Evolutionary conservation across 2,888 invertebrate genomes (phyloP), one percentile per base, ranked within the genome.

Genomic region (Lithophane ornitopus): DNA sequence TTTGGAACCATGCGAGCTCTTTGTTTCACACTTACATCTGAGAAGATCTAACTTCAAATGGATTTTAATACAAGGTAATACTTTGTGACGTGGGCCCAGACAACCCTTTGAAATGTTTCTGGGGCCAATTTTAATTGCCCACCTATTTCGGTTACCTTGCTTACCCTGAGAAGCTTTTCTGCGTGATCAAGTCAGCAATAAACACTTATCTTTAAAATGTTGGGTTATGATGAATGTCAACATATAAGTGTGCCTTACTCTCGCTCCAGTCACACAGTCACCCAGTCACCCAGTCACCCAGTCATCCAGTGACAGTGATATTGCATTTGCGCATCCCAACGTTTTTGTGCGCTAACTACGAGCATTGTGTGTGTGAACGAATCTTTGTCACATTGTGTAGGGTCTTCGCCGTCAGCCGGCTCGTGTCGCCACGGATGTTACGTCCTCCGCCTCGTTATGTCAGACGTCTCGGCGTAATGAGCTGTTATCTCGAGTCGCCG

Each of bases 221-320:
- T 34, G 26, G 28, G 16, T 49, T 26, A 74, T 39, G 44, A n/a
- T 52, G 49, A 68, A 69, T 73, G 49, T 22, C n/a, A 41, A 44
- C 34, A 22, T n/a, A 19, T n/a, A 19, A 12, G 44, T 39, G 62
- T 34, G 34, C 6, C 0, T 56, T 19, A 28, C 12, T 61, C 19
- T 74, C 65, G 79, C 63, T 77, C 73, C 70, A 72, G 75, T 80
- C 74, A 86, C 86, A n/a, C 70, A 72, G 75, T 80, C 74, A 86
- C 86, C 73, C 70, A 72, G 75, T 80, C 74, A 86, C 86, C 73
- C 70, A 72, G 75, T 80, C 74, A 86, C 86, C 73, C 70, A 72
- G 75, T 80, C 74, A 86, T 85, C 84, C 79, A 82, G 79, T 86
- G 85, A 86, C 86, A 85, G 75, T 84, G 85, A 73, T 83, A 71